Conservation (phyloP, 1,140 invertebrate genomes). For the Atta colombica region DNA sequence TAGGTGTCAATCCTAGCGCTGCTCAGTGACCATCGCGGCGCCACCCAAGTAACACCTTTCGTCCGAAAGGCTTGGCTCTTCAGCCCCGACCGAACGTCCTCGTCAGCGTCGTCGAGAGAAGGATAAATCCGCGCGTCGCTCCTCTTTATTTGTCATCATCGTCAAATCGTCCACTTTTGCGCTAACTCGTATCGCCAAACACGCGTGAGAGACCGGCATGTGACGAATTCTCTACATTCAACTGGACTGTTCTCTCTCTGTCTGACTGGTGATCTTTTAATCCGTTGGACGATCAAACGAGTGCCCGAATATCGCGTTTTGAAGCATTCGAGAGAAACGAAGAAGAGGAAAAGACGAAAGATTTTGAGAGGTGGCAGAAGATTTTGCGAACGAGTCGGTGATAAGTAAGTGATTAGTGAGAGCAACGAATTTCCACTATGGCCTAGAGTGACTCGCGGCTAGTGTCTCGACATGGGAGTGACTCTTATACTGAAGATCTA, state of each 20-base stretch:
- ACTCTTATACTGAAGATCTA: constrained; percentile 57
- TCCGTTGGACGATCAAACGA: background rate
- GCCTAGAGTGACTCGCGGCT: constrained; percentile 38
- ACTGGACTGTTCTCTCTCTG: background rate
- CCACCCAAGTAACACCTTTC: constrained; percentile 87
- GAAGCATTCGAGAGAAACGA: background rate
- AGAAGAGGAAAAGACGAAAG: background rate
- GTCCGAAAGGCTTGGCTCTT: constrained; percentile 70
- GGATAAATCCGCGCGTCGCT: background rate
- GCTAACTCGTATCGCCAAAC: background rate
- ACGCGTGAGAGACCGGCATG: constrained; percentile 12
- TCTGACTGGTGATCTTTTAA: background rate
- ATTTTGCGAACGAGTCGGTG: constrained; percentile 21
- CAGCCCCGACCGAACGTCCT: constrained; percentile 48
- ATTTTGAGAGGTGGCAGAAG: background rate
- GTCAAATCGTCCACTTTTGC: background rate
- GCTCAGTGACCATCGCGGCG: constrained; percentile 87
- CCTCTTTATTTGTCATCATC: constrained; percentile 14
- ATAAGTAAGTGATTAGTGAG: constrained; percentile 58
- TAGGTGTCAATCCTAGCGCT: constrained; percentile 87
- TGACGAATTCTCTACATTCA: background rate
- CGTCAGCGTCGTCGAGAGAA: constrained; percentile 3
- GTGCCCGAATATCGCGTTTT: background rate
- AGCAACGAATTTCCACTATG: constrained; percentile 33
- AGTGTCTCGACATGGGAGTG: constrained; percentile 53